Conservation (phyloP, 1,140 invertebrate species). For the Euwallacea similis region DNA sequence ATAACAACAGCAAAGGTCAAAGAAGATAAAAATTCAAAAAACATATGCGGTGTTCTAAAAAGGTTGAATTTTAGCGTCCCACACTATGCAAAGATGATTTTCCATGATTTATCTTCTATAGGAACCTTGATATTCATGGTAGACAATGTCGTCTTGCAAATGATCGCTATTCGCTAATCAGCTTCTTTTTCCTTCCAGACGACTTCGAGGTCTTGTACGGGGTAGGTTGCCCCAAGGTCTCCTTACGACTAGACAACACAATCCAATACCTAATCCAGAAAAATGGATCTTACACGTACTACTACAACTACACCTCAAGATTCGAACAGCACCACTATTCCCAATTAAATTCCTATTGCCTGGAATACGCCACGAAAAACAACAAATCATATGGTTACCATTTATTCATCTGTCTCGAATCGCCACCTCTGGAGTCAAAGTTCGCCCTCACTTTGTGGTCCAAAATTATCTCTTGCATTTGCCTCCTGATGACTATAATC, state of each 20-base stretch:
- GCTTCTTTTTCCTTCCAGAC: slow-evolving; percentile 6
- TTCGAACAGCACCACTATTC: background rate
- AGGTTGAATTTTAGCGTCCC: no score
- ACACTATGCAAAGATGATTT: no score
- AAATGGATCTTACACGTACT: slow-evolving; percentile 26
- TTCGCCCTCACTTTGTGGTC: slow-evolving; percentile 41
- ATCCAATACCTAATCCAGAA: slow-evolving; percentile 30
- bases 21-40: no score
- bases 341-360: slow-evolving; percentile 38
- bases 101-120: no score
- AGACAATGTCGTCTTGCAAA: no score
- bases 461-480: slow-evolving; percentile 49
- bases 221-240: slow-evolving; percentile 9
- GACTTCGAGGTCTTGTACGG: slow-evolving; percentile 22
- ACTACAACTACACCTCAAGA: slow-evolving; percentile 13
- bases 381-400: slow-evolving; percentile 24
- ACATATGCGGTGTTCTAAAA: no score
- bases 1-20: no score
- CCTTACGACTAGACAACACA: background rate
- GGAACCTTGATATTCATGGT: no score
- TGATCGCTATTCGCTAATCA: no score
- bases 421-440: slow-evolving; percentile 19
- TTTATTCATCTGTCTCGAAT: slow-evolving; percentile 33
- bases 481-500: slow-evolving; percentile 49
- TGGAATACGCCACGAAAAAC: slow-evolving; percentile 39